These are phyloP conservation scores for Platerodrilus igneus DNA, from an alignment of 2,888 invertebrate genomes.

Conservation along the genomic window DNA sequence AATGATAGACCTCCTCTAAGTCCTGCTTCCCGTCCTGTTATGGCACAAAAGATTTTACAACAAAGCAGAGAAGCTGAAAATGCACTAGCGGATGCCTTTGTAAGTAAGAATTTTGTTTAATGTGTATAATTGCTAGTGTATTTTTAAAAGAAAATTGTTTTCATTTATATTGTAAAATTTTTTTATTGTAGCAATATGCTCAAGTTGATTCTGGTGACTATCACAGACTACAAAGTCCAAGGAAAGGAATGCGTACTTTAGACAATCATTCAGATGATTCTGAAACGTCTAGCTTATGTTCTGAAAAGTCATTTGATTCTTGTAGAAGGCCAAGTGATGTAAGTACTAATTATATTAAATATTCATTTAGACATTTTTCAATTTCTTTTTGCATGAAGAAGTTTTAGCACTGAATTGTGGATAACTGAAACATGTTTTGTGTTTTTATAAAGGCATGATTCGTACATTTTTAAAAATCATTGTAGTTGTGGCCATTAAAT, in stretches of 20 bases:
- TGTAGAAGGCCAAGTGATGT: slow-evolving; percentile 76
- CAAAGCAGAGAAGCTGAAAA: slow-evolving; percentile 86
- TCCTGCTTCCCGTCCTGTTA: slow-evolving; percentile 55
- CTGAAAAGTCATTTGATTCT: slow-evolving; percentile 83
- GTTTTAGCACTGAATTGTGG: background rate
- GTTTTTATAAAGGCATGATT: too few relatives aligned
- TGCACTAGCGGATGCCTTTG: slow-evolving; percentile 70
- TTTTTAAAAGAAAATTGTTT: background rate
- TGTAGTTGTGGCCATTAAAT: too few relatives aligned
- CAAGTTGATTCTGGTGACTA: slow-evolving; percentile 37
- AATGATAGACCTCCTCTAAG: slow-evolving; percentile 54
- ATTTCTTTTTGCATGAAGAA: slow-evolving; percentile 3
- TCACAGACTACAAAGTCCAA: slow-evolving; percentile 37
- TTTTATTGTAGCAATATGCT: slow-evolving; percentile 35
- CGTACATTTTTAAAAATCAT: too few relatives aligned
- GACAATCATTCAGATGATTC: slow-evolving; percentile 84
- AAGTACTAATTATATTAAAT: too few relatives aligned
- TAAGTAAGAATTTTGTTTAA: slow-evolving; percentile 30
- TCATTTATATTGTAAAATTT: slow-evolving; percentile 1
- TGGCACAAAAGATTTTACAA: slow-evolving; percentile 78
- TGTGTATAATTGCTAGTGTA: background rate
- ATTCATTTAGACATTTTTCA: slow-evolving; percentile 21
- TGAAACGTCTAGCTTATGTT: slow-evolving; percentile 93
- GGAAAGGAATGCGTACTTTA: slow-evolving; percentile 41
- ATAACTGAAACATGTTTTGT: too few relatives aligned